These are phyloP conservation scores for Diadema setosum DNA, from an alignment of 35 echinoderm and acorn worm genomes.

Conservation along the genomic window DNA sequence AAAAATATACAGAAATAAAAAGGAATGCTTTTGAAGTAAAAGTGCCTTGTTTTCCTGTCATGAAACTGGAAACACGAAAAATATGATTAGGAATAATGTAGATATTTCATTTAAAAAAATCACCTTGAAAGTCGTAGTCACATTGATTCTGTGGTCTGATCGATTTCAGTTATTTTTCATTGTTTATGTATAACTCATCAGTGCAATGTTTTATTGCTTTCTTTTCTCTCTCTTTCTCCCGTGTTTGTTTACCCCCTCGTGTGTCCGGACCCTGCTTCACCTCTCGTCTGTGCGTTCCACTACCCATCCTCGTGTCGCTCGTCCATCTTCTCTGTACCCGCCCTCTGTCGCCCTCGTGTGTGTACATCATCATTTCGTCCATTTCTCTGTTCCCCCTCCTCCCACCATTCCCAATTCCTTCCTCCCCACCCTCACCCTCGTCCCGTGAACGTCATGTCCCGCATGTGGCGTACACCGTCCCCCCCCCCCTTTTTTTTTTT, in stretches of 20 bases:
- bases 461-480: background rate
- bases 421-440: constrained; percentile 2
- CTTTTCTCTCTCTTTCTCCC: constrained; percentile 12
- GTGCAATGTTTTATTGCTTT: constrained; percentile 12
- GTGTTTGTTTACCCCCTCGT: background rate
- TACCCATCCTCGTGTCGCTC: background rate
- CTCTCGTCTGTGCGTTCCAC: background rate
- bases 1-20: too few relatives aligned
- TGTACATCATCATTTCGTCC: too few relatives aligned
- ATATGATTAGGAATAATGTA: too few relatives aligned
- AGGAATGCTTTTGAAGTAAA: too few relatives aligned
- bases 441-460: too few relatives aligned
- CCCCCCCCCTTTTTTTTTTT: constrained; percentile 5
- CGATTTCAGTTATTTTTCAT: background rate
- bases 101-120: too few relatives aligned
- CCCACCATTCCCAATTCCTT: too few relatives aligned
- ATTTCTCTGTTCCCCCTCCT: too few relatives aligned
- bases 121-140: too few relatives aligned
- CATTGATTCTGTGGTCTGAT: background rate
- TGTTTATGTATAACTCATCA: background rate
- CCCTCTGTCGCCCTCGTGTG: background rate
- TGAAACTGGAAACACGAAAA: too few relatives aligned
- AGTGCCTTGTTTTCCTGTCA: too few relatives aligned
- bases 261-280: background rate
- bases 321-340: background rate